These are phyloP conservation scores for Drosophila vallismaia DNA, from an alignment of 2,888 invertebrate species.

Conservation along the genomic window DNA sequence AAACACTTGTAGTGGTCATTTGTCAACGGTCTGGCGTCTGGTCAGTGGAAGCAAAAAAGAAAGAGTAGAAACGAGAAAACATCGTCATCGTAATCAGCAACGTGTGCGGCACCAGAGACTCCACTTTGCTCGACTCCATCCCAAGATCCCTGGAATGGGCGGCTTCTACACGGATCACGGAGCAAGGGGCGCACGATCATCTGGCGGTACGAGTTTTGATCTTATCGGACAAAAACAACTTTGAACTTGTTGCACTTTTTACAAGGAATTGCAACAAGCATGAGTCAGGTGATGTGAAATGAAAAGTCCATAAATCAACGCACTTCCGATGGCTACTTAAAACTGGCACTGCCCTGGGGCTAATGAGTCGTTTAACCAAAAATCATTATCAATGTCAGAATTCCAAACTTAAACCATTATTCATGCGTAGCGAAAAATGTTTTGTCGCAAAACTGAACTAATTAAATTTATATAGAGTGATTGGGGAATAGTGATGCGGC, in stretches of 20 bases:
- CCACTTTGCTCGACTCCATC: constrained; percentile 34
- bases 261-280: constrained; percentile 23
- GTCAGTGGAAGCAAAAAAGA: constrained; percentile 19
- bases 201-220: constrained; percentile 43
- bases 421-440: constrained; percentile 50
- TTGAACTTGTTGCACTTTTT: constrained; percentile 39
- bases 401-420: constrained; percentile 57
- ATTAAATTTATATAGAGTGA: constrained; percentile 44
- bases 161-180: neutral
- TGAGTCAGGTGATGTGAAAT: constrained; percentile 3
- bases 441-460: constrained; percentile 45
- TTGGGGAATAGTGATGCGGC: constrained; percentile 29
- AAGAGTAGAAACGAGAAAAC: constrained; percentile 46
- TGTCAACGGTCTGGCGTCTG: constrained; percentile 78
- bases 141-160: constrained; percentile 39
- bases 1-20: constrained; percentile 83
- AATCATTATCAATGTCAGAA: constrained; percentile 77
- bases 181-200: constrained; percentile 29
- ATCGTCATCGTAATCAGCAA: constrained; percentile 77
- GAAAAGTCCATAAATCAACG: constrained; percentile 66
- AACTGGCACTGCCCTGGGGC: constrained; percentile 36
- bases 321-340: constrained; percentile 71
- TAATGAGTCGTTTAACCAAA: constrained; percentile 76
- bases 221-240: constrained; percentile 39
- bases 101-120: constrained; percentile 69